Base-by-base conservation (phyloP, 2,888 invertebrate genomes). In the Slavum lentiscoides region DNA sequence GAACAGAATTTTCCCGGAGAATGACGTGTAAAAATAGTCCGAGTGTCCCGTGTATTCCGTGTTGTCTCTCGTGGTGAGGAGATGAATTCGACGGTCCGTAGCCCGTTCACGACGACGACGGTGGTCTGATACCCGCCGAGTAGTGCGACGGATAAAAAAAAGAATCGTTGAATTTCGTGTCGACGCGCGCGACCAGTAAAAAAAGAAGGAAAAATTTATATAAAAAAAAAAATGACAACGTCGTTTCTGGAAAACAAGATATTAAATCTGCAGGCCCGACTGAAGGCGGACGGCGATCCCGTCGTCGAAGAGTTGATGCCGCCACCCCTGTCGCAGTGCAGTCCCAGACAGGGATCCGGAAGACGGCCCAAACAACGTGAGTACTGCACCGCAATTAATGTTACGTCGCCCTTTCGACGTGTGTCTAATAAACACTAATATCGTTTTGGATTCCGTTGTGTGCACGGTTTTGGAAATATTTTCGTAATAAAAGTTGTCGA, bases 261-360 rank as follows among this genome's bases (percentile, higher is more conserved):
- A 86, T 91, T 93, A 88, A 92, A 91, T 86, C 89, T 96, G 87
- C 91, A 95, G 88, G 92, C 92, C 86, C 90, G 93, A 85, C 89
- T 95, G 85, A 91, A 91, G 87, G 91, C 90, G 86, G 91, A 89
- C 88, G 91, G 90, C 88, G 91, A 89, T 88, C 89, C 89, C 85
- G 86, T 87, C 86, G 90, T 88, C 86, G 88, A 89, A 49, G 49
- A 49, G 49, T 49, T 49, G 49, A 49, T 49, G 86, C 89, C 85
- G 77, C 87, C 87, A 87, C 87, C 85, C 86, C 86, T 85, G 85
- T 85, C 86, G 84, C 84, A 86, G 83, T 85, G 85, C 84, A 86
- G 86, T 84, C 86, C 86, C 83, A 87, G 88, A 83, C 87, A 88
- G 84, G 88, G 88, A 84, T 88, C 88, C 85, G 88, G 89, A 84